Evolutionary conservation across 1,140 invertebrate genomes (phyloP).

Genomic region (Caenorhabditis elegans): DNA sequence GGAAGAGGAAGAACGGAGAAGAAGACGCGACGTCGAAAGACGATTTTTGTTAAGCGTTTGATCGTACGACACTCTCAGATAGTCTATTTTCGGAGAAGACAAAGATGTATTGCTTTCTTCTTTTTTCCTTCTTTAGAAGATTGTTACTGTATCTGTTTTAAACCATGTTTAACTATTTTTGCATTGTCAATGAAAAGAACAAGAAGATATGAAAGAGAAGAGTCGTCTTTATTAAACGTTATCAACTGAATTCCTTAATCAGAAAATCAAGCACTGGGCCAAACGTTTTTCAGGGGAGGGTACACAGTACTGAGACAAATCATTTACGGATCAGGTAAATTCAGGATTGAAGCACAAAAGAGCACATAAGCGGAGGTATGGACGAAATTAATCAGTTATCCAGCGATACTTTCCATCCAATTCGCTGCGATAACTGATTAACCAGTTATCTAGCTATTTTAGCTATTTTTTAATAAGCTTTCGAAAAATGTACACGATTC

Average conservation of each 20-base stretch:
- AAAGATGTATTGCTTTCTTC: conserved; percentile 8
- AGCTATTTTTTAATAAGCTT: conserved; percentile 11
- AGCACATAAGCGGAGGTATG: too few species aligned
- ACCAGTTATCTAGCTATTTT: conserved; percentile 18
- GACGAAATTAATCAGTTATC: conserved; percentile 22
- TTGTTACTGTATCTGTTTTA: conserved; percentile 17
- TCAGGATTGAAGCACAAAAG: neutral
- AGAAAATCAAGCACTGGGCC: neutral
- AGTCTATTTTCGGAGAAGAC: conserved; percentile 5
- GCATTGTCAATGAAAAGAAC: neutral
- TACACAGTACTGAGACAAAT: neutral
- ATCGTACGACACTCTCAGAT: neutral
- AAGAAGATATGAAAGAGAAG: neutral
- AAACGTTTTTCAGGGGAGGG: neutral
- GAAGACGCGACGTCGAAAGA: neutral
- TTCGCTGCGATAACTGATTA: conserved; percentile 21
- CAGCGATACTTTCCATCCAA: neutral
- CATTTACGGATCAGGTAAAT: neutral
- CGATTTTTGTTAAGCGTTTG: conserved; percentile 26
- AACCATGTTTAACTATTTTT: neutral
- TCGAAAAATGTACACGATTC: neutral
- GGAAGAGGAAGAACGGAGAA: neutral
- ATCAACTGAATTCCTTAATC: neutral
- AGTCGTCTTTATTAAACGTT: neutral
- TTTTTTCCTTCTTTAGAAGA: neutral